A percentile compares a stretch with the other conserved stretches of the same genome.
phyloP scores from a whole-genome alignment of 2,888 invertebrate genomes.

The Caenorhabditis sp. region DNA sequence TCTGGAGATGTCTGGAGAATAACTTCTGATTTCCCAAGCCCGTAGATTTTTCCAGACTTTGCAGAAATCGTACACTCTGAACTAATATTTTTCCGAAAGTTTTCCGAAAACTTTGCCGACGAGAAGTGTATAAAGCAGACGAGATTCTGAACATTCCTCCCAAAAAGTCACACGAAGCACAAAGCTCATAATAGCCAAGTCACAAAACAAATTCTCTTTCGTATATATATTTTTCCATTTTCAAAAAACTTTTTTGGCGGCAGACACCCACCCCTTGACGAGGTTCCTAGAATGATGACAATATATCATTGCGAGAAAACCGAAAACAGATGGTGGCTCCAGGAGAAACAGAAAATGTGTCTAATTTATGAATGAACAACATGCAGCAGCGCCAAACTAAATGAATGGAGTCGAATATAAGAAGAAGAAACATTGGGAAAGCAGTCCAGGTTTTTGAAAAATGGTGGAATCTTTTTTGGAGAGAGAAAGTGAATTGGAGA shows the following conservation, averaged over 20 bases:
- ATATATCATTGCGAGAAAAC: constrained; percentile 17
- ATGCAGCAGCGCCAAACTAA: constrained; percentile 23
- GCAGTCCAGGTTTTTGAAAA: constrained; percentile 47
- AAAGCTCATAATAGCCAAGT: background rate
- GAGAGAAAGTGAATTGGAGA: background rate
- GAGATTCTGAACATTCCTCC: background rate
- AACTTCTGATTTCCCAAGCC: too few species aligned
- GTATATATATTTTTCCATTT: background rate
- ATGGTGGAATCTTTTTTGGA: constrained; percentile 1
- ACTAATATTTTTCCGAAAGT: too few species aligned
- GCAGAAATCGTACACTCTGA: too few species aligned
- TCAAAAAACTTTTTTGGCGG: constrained; percentile 1
- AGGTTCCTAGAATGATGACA: background rate
- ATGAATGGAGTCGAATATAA: background rate
- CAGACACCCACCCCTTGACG: background rate
- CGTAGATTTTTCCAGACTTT: too few species aligned
- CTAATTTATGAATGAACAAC: constrained; percentile 39
- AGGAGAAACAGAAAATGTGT: background rate
- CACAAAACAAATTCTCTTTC: constrained; percentile 1
- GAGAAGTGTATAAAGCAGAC: background rate
- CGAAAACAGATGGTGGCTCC: constrained; percentile 23
- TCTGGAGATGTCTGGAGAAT: too few species aligned
- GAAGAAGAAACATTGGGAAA: constrained; percentile 33
- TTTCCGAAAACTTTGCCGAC: background rate
- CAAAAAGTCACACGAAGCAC: constrained; percentile 4